These are phyloP conservation scores for Erethizon dorsatum DNA, from an alignment of 2,797 vertebrate genomes.

Conservation along the genomic window DNA sequence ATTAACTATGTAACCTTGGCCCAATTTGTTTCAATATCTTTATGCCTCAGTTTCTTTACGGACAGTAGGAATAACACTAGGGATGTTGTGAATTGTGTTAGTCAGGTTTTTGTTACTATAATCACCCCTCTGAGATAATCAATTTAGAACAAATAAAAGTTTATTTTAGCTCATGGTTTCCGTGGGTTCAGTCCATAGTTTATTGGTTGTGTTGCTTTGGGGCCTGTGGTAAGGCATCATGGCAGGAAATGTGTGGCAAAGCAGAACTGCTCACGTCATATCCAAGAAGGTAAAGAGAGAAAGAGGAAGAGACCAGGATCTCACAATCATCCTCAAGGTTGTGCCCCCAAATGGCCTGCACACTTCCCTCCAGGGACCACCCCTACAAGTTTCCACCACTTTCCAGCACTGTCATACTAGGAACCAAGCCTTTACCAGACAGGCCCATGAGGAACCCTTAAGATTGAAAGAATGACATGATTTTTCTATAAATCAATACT, in stretches of 20 bases:
- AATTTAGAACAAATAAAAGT: neutral
- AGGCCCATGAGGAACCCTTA: no score
- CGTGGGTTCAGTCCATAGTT: neutral
- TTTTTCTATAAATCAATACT: neutral
- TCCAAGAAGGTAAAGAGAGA: neutral
- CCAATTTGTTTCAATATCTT: neutral
- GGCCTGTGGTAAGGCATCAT: neutral
- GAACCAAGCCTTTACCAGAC: neutral
- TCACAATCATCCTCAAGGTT: no score
- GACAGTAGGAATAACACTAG: neutral
- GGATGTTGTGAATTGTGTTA: neutral
- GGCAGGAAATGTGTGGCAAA: no score
- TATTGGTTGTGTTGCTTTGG: neutral
- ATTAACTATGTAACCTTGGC: neutral
- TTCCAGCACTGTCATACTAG: neutral
- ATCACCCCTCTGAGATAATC: neutral
- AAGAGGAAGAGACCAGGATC: no score
- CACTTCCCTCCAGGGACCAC: neutral
- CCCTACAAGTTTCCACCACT: neutral
- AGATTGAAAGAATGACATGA: neutral
- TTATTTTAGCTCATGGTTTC: neutral
- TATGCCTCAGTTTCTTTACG: neutral
- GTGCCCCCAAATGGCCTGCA: neutral
- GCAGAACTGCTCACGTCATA: neutral
- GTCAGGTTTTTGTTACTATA: neutral